These are phyloP conservation scores for Otolemur crassicaudatus DNA, from an alignment of 2,797 vertebrate species.

Conservation along the genomic window DNA sequence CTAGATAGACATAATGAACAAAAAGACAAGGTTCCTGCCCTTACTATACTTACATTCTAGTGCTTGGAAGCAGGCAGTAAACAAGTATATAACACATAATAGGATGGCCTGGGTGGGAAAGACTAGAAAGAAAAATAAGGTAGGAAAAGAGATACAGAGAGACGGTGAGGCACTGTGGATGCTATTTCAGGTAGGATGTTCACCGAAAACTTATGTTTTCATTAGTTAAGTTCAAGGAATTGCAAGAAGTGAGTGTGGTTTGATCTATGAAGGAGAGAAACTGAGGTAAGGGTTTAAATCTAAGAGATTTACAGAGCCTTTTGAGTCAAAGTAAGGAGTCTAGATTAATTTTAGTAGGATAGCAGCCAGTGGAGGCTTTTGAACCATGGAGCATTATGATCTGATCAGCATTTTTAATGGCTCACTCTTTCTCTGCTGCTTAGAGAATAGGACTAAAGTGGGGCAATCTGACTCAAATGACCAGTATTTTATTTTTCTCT, in stretches of 20 bases:
- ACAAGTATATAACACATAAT: neutral
- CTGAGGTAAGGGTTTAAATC: neutral
- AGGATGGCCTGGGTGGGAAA: neutral
- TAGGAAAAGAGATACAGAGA: neutral
- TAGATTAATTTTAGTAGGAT: neutral
- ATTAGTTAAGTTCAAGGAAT: neutral
- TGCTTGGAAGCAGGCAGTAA: neutral
- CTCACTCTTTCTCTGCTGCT: neutral
- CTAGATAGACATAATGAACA: neutral
- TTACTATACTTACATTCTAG: neutral
- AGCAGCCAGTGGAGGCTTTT: neutral
- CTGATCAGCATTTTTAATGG: neutral
- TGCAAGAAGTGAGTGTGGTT: neutral
- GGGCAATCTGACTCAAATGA: neutral
- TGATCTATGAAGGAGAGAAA: neutral
- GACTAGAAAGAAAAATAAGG: neutral
- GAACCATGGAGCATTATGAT: neutral
- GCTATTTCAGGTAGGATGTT: neutral
- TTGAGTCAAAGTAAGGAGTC: neutral
- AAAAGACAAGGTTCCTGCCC: neutral
- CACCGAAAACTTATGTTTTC: neutral
- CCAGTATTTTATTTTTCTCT: slow-evolving; percentile 13
- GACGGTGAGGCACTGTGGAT: neutral
- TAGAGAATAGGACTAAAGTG: neutral
- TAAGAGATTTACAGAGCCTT: neutral